Percentiles rank a stretch among this genome's conserved stretches.
phyloP scores from a whole-genome alignment of 2,797 vertebrate species.

The Spinus pinus region DNA sequence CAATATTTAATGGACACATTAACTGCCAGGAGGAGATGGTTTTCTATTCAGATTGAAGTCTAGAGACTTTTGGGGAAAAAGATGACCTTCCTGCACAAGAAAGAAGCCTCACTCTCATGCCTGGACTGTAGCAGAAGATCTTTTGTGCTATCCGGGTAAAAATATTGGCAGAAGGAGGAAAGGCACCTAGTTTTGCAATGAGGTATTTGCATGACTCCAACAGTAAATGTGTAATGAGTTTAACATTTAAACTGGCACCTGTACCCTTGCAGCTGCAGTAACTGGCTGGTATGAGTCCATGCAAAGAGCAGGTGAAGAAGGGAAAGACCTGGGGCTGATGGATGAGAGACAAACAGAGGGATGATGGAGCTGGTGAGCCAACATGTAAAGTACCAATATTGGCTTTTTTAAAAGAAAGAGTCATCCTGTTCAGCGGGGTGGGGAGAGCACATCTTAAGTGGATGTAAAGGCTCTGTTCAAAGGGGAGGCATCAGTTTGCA shows the following conservation, averaged over 20 bases:
- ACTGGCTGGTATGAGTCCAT: not conserved
- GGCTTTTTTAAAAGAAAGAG: not conserved
- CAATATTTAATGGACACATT: slow-evolving; percentile 51
- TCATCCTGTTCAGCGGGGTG: fast-evolving
- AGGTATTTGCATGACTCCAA: not conserved
- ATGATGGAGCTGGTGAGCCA: fast-evolving
- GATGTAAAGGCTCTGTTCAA: not conserved
- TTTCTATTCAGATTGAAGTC: slow-evolving; percentile 20
- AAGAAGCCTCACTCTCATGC: not conserved
- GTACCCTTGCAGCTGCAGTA: not conserved
- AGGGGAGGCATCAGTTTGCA: not conserved
- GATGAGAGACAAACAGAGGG: not conserved
- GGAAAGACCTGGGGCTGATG: not conserved
- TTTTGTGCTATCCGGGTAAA: not conserved
- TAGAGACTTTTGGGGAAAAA: not conserved
- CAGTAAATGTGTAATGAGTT: not conserved
- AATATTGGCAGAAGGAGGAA: not conserved
- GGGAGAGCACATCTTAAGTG: not conserved
- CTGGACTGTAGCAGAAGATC: not conserved
- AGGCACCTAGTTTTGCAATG: not conserved
- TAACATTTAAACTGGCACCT: not conserved
- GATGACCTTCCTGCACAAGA: not conserved
- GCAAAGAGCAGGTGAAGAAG: not conserved
- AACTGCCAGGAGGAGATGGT: not conserved
- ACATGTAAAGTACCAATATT: not conserved